Percentiles rank a stretch among this genome's conserved stretches.
Evolutionary conservation across 2,797 vertebrate species (phyloP).

Genomic region (Mus minutoides): DNA sequence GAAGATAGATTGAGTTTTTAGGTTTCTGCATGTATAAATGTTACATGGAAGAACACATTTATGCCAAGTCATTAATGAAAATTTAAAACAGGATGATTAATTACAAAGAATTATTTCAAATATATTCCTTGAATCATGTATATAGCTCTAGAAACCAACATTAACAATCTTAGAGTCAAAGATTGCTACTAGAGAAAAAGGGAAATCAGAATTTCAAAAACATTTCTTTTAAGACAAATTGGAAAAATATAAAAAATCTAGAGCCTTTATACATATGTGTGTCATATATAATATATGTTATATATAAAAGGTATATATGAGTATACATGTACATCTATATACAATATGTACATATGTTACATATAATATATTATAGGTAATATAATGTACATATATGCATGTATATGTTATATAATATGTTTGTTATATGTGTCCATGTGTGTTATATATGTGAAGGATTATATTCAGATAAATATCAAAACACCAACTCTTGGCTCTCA

Average conservation of each 20-base stretch:
- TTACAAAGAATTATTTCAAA: background rate
- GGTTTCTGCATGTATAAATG: background rate
- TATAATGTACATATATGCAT: background rate
- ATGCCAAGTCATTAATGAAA: background rate
- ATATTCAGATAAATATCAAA: too few species aligned
- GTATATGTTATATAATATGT: background rate
- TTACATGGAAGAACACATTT: background rate
- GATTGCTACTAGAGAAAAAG: background rate
- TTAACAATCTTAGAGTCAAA: background rate
- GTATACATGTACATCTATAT: background rate
- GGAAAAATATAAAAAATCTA: background rate
- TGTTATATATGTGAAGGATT: background rate
- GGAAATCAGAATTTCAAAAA: background rate
- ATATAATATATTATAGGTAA: background rate
- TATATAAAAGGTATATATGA: background rate
- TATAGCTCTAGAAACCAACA: background rate
- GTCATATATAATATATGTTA: background rate
- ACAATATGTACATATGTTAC: background rate
- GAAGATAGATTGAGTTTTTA: background rate
- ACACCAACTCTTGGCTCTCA: too few species aligned
- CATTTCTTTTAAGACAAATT: background rate
- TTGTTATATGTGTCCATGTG: background rate
- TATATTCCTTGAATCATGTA: background rate
- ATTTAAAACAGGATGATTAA: background rate
- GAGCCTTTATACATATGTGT: background rate